A percentile compares a stretch with the other conserved stretches of the same genome.
Conservation (phyloP, 2,888 invertebrate genomes). For the Tridacna crocea region DNA sequence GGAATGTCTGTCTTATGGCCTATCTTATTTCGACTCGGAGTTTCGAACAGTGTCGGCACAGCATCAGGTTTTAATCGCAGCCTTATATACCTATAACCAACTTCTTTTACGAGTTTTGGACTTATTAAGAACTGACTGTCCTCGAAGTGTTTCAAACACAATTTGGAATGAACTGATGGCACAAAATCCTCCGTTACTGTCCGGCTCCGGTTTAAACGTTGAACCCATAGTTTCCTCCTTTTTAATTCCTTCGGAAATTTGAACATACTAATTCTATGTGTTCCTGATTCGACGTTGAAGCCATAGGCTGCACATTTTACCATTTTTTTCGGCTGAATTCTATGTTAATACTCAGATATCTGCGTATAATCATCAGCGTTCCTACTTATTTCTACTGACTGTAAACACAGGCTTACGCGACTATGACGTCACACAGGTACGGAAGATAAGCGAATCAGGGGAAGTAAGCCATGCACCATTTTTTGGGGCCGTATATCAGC, state of each 20-base stretch:
- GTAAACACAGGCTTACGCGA: no score
- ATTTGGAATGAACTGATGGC: no score
- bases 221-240: background rate
- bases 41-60: background rate
- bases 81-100: background rate
- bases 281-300: background rate
- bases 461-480: no score
- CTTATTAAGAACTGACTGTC: background rate
- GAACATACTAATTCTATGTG: background rate
- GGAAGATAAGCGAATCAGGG: no score
- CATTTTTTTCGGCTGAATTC: background rate
- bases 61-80: background rate
- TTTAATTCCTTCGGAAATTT: background rate
- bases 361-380: no score
- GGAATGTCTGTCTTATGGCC: background rate
- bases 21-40: background rate
- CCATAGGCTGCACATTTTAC: background rate
- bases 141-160: conserved; percentile 9
- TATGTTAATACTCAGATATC: no score
- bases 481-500: no score
- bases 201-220: background rate
- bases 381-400: no score
- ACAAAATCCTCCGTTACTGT: background rate
- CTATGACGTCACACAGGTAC: no score
- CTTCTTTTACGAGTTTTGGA: background rate